A percentile compares a stretch with the other conserved stretches of the same genome.
phyloP scores from a whole-genome alignment of 2,797 vertebrate species.

The Peromyscus aztecus region DNA sequence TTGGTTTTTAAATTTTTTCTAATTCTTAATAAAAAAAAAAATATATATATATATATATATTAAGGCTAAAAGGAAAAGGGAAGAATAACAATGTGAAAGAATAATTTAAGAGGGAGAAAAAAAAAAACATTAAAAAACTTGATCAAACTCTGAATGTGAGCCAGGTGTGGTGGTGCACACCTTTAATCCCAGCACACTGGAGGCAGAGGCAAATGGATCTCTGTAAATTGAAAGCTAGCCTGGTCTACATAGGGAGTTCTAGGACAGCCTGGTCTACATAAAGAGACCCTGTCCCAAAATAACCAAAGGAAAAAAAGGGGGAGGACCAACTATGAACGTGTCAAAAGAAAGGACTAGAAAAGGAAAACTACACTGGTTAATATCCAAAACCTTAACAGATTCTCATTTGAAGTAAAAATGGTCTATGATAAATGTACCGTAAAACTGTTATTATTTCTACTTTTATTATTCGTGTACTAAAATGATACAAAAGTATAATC shows the following conservation, averaged over 20 bases:
- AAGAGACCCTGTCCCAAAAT: not conserved
- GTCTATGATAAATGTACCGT: not conserved
- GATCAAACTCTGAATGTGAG: not conserved
- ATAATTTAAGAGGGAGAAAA: not conserved
- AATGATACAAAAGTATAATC: slow-evolving; percentile 38
- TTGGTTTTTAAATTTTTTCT: slow-evolving; percentile 1
- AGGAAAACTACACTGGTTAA: not conserved
- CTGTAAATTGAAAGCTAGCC: not conserved
- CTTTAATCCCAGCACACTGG: not conserved
- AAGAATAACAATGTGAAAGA: slow-evolving; percentile 11
- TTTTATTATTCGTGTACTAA: slow-evolving; percentile 46
- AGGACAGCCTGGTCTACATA: not conserved
- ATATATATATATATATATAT: too few relatives aligned
- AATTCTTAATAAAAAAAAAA: not conserved
- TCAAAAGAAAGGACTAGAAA: slow-evolving; percentile 28
- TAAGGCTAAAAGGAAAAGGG: slow-evolving; percentile 23
- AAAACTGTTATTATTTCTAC: slow-evolving; percentile 30
- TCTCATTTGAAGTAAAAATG: slow-evolving; percentile 60
- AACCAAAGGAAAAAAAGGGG: not conserved
- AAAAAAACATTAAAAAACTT: not conserved
- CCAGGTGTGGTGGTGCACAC: not conserved
- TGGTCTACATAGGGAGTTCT: not conserved
- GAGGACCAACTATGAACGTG: not conserved
- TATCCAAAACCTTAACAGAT: slow-evolving; percentile 41
- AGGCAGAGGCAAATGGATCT: not conserved